Base-by-base conservation (phyloP, 2,797 vertebrate genomes). In the Lepus townsendii region DNA sequence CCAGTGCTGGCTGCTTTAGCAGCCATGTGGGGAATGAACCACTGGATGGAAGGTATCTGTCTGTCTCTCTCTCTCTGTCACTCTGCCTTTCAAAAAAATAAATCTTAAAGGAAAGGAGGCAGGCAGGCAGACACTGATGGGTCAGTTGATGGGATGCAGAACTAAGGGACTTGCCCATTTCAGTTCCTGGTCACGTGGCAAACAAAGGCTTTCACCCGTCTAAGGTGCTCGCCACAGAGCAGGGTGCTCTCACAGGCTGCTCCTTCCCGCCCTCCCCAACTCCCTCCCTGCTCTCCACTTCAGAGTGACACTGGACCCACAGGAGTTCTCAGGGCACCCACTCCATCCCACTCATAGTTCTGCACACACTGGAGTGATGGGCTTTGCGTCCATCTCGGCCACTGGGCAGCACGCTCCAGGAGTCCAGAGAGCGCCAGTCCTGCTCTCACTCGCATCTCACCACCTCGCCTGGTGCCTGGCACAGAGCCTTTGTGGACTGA, bases 41-140 rank as follows among this genome's bases (percentile, higher is more conserved):
- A 57, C 54, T 57, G 54, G 54, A 57, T 20, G 42, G 42, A 47
- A 47, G 14, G 20, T 57, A 16, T 57, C 60, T 69, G 19, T n/a
- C 24, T 20, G 9, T 57, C 68, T 80, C 13, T 76, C 82, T 14
- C 38, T 72, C 63, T n/a, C 35, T 54, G 17, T 73, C 27, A 57
- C 5, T 57, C 54, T 57, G 19, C 54, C 54, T 57, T 57, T 57
- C 13, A 57, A 57, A 57, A 57, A 57, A 16, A 20, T 16, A 20
- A 16, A 57, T 57, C 54, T 57, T 57, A 57, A 57, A 57, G 54
- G 54, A 57, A 57, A 57, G 54, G 19, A 57, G 54, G 54, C 16
- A 93, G 60, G 82, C 83, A 86, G 38, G 47, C 86, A 88, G 93
- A 26, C 50, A 27, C 27, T 66, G 52, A 54, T 20, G 32, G 52